Conservation (phyloP, 1,140 invertebrate species). For the Drosophila miranda region DNA sequence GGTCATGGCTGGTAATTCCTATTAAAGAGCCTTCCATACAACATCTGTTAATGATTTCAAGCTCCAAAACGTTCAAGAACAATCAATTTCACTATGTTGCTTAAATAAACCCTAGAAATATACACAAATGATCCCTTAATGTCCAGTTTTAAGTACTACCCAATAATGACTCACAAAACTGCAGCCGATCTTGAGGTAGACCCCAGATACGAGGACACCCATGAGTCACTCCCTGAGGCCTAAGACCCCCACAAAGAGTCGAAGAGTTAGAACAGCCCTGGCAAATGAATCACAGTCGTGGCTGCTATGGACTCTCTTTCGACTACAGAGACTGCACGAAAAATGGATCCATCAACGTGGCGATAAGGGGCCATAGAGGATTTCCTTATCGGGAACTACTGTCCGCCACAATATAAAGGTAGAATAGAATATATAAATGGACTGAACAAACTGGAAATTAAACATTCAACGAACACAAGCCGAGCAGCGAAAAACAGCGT, state of each 20-base stretch:
- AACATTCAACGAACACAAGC: constrained; percentile 2
- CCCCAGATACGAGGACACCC: not conserved
- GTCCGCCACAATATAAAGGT: not conserved
- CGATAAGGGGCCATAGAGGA: constrained; percentile 5
- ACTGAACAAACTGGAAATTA: not conserved
- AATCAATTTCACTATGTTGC: too few relatives aligned
- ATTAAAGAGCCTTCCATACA: too few relatives aligned
- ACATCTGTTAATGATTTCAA: too few relatives aligned
- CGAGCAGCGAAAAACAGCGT: not conserved
- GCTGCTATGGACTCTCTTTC: too few relatives aligned
- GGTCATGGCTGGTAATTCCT: too few relatives aligned
- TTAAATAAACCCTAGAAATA: not conserved
- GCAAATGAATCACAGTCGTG: constrained; percentile 6
- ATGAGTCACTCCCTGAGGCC: constrained; percentile 4
- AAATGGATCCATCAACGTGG: constrained; percentile 3
- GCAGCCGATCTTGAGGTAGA: not conserved
- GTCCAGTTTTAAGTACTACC: not conserved
- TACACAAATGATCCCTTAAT: not conserved
- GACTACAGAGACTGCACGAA: not conserved
- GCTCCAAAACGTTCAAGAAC: too few relatives aligned
- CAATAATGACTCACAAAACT: constrained; percentile 1
- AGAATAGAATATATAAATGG: constrained; percentile 11
- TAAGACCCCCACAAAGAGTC: not conserved
- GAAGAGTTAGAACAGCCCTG: not conserved
- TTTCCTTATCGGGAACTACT: constrained; percentile 8